Base-by-base conservation (phyloP, 2,113 vertebrate genomes). In the Toxotes jaculatrix region DNA sequence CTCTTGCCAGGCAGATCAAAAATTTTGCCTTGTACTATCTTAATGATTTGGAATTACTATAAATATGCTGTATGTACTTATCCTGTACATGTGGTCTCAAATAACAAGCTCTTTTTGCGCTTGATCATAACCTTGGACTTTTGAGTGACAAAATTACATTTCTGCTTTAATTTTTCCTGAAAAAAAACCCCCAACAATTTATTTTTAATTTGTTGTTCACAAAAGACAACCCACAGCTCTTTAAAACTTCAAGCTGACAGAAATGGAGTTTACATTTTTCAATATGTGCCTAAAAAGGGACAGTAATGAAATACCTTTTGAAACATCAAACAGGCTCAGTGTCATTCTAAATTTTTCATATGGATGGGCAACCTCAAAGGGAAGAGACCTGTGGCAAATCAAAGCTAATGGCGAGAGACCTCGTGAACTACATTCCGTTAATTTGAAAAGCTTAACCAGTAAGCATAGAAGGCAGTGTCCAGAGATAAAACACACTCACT, bases 361-460 rank as follows among this genome's bases (percentile, higher is more conserved):
- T 55, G 76, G 72, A 67, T 34, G 62, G 74, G 74, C 72, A 62
- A n/a, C 73, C 67, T 87, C 59, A 86, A 87, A 89, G 64, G 77
- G 51, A 27, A 51, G 12, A 69, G 79, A 78, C 55, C 40, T 79
- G 68, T 21, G 61, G 27, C 13, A 14, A 67, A 87, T 89, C 74
- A 76, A 70, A 89, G 87, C 57, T 19, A 17, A 53, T 64, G 56
- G 61, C 38, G 42, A 60, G 65, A 65, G 67, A 80, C 74, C 70
- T 70, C 0, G 11, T 73, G 57, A 74, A 82, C 57, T 42, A 38
- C 63, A 65, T 40, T 61, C 62, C 65, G 55, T 49, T 86, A 4
- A 76, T 82, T 82, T 76, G 32, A 83, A 84, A 77, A 72, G 75
- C 32, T 87, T 70, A 84, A 82, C 27, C 5, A 7, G 64, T 45